phyloP scores from a whole-genome alignment of 2,888 invertebrate genomes.

The Crepidodera aurea region DNA sequence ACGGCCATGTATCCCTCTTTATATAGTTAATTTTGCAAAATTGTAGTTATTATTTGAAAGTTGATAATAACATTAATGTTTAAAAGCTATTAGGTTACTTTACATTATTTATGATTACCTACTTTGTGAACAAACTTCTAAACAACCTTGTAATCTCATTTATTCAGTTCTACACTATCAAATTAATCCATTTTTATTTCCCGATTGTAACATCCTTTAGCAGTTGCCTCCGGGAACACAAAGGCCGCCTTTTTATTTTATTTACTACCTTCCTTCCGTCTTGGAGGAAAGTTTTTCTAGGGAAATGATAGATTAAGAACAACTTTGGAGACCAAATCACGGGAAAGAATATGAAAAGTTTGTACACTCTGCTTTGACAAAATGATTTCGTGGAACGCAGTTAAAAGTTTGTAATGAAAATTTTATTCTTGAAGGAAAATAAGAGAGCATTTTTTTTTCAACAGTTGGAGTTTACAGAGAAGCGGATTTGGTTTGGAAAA shows the following conservation, averaged over 20 bases:
- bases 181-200: not conserved
- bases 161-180: no score
- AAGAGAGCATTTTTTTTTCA: not conserved
- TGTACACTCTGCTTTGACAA: conserved; percentile 18
- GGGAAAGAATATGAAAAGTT: conserved; percentile 17
- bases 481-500: no score
- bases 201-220: not conserved
- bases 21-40: no score
- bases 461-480: no score
- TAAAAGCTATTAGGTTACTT: no score
- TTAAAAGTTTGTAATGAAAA: conserved; percentile 27
- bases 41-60: no score
- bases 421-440: conserved; percentile 8
- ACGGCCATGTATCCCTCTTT: no score
- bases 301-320: conserved; percentile 11
- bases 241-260: not conserved
- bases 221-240: not conserved
- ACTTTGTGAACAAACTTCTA: no score
- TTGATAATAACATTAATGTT: no score
- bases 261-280: not conserved
- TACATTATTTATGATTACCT: no score
- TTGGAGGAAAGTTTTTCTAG: not conserved
- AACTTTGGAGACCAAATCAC: conserved; percentile 12
- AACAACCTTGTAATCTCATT: no score
- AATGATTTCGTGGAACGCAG: conserved; percentile 14